Conservation (phyloP, 2,113 vertebrate genomes). For the Stegostoma tigrinum region DNA sequence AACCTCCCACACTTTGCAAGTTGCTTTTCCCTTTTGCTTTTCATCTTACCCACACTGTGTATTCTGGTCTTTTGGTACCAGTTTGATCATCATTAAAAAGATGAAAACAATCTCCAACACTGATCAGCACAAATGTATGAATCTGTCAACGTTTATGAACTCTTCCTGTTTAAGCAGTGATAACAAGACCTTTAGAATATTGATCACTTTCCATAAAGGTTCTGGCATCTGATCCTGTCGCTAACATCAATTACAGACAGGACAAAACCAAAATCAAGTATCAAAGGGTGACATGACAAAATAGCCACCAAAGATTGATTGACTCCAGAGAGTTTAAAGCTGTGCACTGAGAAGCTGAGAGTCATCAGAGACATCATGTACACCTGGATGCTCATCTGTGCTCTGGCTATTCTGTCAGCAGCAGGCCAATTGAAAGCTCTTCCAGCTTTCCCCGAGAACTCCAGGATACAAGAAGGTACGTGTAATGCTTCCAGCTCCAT, state of each 20-base stretch:
- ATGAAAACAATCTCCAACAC: no score
- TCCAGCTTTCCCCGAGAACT: conserved; percentile 54
- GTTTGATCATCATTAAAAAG: background rate
- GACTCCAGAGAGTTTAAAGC: conserved; percentile 39
- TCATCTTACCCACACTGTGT: background rate
- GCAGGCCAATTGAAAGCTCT: conserved; percentile 48
- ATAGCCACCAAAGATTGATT: conserved; percentile 51
- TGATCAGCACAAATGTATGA: conserved; percentile 11
- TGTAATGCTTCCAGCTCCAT: background rate
- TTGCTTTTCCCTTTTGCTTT: background rate
- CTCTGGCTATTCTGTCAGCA: conserved; percentile 53
- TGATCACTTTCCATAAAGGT: conserved; percentile 51
- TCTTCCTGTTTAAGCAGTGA: conserved; percentile 59
- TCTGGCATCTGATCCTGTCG: conserved; percentile 51
- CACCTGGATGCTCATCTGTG: conserved; percentile 48
- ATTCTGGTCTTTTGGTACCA: background rate
- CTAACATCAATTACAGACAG: conserved; percentile 54
- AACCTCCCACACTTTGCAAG: background rate
- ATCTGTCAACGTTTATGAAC: conserved; percentile 61
- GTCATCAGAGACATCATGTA: conserved; percentile 51
- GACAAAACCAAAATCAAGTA: conserved; percentile 40
- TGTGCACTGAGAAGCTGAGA: conserved; percentile 40
- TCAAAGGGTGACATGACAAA: conserved; percentile 52
- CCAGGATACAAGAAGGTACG: conserved; percentile 47
- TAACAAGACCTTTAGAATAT: conserved; percentile 54